Conservation (phyloP, 2,888 invertebrate genomes). For the Drosophila atroscutellata region DNA sequence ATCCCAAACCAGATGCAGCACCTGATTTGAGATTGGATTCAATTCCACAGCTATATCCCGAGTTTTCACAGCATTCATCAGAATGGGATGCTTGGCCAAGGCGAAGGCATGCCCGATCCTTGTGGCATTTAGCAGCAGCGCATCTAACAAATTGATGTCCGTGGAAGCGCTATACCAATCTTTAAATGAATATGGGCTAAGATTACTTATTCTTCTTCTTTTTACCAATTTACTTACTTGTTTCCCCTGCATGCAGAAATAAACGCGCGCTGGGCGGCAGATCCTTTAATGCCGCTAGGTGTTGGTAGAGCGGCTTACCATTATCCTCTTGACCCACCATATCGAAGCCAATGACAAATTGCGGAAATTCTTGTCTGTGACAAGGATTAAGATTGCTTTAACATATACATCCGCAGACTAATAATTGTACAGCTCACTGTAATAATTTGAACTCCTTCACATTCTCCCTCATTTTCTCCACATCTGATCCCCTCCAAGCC, state of each 20-base stretch:
- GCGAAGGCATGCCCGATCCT: slow-evolving; percentile 85
- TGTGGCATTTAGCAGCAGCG: slow-evolving; percentile 83
- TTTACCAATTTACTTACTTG: slow-evolving; percentile 81
- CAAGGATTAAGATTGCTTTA: not conserved
- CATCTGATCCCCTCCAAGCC: slow-evolving; percentile 61
- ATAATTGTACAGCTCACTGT: slow-evolving; percentile 67
- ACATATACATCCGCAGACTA: too few species aligned
- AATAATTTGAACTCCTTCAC: slow-evolving; percentile 69
- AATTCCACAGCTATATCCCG: slow-evolving; percentile 83
- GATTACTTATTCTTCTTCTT: not conserved
- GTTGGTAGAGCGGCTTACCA: slow-evolving; percentile 85
- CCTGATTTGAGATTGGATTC: slow-evolving; percentile 84
- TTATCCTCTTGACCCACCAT: slow-evolving; percentile 89
- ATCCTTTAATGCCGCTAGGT: slow-evolving; percentile 67
- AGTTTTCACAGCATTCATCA: slow-evolving; percentile 81
- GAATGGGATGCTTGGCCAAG: slow-evolving; percentile 83
- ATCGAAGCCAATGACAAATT: slow-evolving; percentile 88
- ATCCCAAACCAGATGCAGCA: slow-evolving; percentile 87
- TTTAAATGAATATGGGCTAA: slow-evolving; percentile 26
- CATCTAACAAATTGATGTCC: slow-evolving; percentile 87
- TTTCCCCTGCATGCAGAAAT: slow-evolving; percentile 89
- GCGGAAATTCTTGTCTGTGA: slow-evolving; percentile 83
- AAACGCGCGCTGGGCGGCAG: slow-evolving; percentile 84
- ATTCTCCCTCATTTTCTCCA: slow-evolving; percentile 43
- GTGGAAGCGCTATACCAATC: slow-evolving; percentile 86